These are phyloP conservation scores for Gila orcuttii DNA, from an alignment of 2,113 vertebrate species.

Conservation along the genomic window DNA sequence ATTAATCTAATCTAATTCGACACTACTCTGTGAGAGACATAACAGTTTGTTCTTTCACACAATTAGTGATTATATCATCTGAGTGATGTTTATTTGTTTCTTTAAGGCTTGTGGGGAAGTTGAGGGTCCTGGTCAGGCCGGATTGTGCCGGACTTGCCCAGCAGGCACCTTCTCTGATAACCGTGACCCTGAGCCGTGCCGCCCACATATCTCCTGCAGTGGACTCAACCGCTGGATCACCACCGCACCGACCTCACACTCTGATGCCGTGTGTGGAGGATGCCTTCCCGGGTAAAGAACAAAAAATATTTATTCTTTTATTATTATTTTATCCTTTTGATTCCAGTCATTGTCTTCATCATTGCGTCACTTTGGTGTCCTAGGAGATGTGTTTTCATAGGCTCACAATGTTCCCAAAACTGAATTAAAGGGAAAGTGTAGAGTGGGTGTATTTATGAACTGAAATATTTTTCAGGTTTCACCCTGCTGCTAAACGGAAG, in stretches of 20 bases:
- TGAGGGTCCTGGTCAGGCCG: slow-evolving; percentile 23
- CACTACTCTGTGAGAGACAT: not conserved
- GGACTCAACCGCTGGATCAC: slow-evolving; percentile 68
- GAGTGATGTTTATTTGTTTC: not conserved
- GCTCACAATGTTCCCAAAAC: not conserved
- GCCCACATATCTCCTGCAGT: slow-evolving; percentile 75
- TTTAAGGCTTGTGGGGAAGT: slow-evolving; percentile 70
- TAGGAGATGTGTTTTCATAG: not conserved
- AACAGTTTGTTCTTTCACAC: slow-evolving; percentile 8
- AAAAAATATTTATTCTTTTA: not conserved
- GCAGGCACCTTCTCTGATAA: slow-evolving; percentile 82
- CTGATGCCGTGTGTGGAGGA: slow-evolving; percentile 79
- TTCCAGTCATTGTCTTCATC: not conserved
- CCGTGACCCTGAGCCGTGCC: slow-evolving; percentile 70
- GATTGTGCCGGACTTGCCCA: slow-evolving; percentile 79
- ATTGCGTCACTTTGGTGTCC: not conserved
- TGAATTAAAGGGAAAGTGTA: not conserved
- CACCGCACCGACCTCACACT: slow-evolving; percentile 66
- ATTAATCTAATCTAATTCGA: not conserved
- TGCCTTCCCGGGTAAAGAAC: slow-evolving; percentile 83
- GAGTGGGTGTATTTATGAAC: not conserved
- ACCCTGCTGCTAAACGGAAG: slow-evolving; percentile 53
- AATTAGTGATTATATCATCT: not conserved
- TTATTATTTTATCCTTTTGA: too few relatives aligned
- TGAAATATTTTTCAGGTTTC: slow-evolving; percentile 65